Evolutionary conservation across 2,113 vertebrate genomes (phyloP), one percentile per base, ranked within the genome.

Genomic region (Oncorhynchus clarkii): DNA sequence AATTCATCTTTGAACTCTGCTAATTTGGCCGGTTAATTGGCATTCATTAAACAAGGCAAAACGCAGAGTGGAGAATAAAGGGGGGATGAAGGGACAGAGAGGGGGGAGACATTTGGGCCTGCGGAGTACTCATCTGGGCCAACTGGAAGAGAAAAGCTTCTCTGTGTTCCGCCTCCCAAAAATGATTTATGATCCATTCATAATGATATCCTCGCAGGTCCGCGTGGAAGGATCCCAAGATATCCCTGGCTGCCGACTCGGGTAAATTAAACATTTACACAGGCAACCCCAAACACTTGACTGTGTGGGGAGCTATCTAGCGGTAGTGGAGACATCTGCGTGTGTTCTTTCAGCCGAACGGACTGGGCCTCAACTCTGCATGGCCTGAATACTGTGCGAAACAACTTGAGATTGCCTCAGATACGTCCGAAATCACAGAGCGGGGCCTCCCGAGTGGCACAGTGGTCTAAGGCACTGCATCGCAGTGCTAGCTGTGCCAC

Each of bases 161-260:
- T 86, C 75, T 70, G 24, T 62, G 31, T 65, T 67, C 24, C 16
- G 82, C 80, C 82, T 89, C 75, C 83, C 86, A 89, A 54, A 54
- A 54, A 92, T 91, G 87, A 93, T 91, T 89, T 89, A 91, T 87
- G 85, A 75, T 86, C 80, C 86, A 84, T 91, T 90, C 91, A 91
- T 91, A 91, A 93, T 91, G 88, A 88, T 84, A 82, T 82, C 88
- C 90, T 90, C 84, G 79, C 71, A 80, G 87, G 86, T 68, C 82
- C 75, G 76, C 80, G 86, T 80, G 74, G 84, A 84, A 80, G 64
- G 85, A 71, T 87, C 87, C 82, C 82, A 73, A 72, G 85, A 86
- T 85, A 82, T 84, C 71, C 75, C 34, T 20, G 60, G 67, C 77
- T 78, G 2, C 76, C 77, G 76, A 75, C 85, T 80, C 64, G 68